These are phyloP conservation scores for Trachelus iudaicus DNA, from an alignment of 2,888 invertebrate species.

Conservation along the genomic window DNA sequence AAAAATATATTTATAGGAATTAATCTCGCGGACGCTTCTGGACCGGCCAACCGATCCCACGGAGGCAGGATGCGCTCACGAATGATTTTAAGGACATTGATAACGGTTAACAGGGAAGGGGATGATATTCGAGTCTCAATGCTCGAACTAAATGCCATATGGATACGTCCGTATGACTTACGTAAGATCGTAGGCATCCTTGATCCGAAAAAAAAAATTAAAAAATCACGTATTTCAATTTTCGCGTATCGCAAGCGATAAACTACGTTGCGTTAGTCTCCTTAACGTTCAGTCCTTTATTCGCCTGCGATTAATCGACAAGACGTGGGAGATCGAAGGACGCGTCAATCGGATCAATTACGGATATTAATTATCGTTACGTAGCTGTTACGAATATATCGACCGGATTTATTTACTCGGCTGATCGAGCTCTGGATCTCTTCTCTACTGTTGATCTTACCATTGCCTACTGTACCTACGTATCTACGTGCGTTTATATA, in stretches of 20 bases:
- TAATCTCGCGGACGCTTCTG: not conserved
- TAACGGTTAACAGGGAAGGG: not conserved
- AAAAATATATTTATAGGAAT: not conserved
- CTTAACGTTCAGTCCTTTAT: not conserved
- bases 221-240: not conserved
- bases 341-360: not conserved
- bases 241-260: not conserved
- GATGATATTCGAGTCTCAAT: not conserved
- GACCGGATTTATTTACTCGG: not conserved
- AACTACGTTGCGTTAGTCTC: not conserved
- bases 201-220: not conserved
- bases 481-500: not conserved
- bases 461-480: constrained; percentile 3
- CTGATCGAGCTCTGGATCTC: not conserved
- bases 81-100: not conserved
- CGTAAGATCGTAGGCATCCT: not conserved
- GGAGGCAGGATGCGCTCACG: not conserved
- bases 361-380: not conserved
- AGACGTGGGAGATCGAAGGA: not conserved
- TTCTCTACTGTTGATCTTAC: not conserved
- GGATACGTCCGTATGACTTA: not conserved
- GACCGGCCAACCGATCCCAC: not conserved
- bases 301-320: not conserved
- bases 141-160: not conserved
- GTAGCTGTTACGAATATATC: not conserved